A percentile compares a stretch with the other conserved stretches of the same genome.
Conservation (phyloP, 2,888 invertebrate species). For the Agrochola circellaris region DNA sequence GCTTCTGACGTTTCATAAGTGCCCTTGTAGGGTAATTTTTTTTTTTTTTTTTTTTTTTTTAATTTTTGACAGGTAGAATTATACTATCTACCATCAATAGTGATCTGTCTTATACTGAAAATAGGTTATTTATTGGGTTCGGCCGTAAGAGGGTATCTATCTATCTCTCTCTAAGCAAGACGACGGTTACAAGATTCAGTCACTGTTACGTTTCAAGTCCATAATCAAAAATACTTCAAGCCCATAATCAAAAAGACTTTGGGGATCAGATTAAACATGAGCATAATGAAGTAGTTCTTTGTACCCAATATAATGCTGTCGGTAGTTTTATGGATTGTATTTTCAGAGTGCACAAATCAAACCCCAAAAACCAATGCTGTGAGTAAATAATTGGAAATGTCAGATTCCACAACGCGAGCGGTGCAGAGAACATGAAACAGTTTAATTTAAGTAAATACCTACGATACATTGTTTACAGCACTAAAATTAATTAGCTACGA, state of each 20-base stretch:
- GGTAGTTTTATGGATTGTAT: neutral
- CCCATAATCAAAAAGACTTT: neutral
- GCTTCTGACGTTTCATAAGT: too few species aligned
- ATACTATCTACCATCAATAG: too few species aligned
- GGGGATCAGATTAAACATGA: neutral
- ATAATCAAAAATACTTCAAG: neutral
- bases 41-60: too few species aligned
- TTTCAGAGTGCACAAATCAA: neutral
- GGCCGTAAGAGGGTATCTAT: neutral
- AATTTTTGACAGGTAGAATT: too few species aligned
- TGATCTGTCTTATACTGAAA: too few species aligned
- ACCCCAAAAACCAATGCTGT: neutral
- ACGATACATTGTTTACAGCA: constrained; percentile 16
- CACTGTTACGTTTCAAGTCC: neutral
- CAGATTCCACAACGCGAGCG: neutral
- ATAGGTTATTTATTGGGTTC: too few species aligned
- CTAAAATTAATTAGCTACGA: constrained; percentile 37
- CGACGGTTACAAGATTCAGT: neutral
- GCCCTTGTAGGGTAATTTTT: too few species aligned
- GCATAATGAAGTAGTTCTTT: neutral
- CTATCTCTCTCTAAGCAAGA: neutral
- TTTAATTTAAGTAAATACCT: constrained; percentile 28
- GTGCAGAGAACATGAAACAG: neutral
- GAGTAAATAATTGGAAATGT: constrained; percentile 7
- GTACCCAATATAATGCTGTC: neutral